Base-by-base conservation (phyloP, 2,888 invertebrate species). In the Apotomis betuletana region DNA sequence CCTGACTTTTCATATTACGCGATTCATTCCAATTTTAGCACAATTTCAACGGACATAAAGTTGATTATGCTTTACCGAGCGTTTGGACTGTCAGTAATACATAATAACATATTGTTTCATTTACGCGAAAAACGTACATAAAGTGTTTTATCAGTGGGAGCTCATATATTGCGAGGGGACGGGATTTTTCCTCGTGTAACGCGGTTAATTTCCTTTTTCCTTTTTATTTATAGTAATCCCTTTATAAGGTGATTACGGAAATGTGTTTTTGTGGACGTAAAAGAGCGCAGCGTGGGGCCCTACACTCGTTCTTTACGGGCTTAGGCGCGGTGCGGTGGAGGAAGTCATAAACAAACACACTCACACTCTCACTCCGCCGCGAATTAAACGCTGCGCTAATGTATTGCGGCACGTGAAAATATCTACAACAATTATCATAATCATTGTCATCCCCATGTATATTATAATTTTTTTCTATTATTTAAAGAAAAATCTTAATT, bases 221-320 rank as follows among this genome's bases (percentile, higher is more conserved):
- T 93, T 87, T 92, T 92, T 93, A 93, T 93, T 93, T 93, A 92
- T 92, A 92, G 93, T 93, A 93, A 93, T 93, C 92, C 91, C 92
- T 92, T 92, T 92, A 92, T 93, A 93, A 92, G 93, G 92, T 93
- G 92, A 92, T 93, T 93, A 93, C 92, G 88, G 91, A 91, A 92
- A 93, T 93, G 92, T 92, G 91, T 93, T 93, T 90, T 92, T 90
- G 90, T 88, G 91, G 89, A 91, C 89, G 91, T 91, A 90, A 92
- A 91, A 92, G 90, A 91, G 88, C 92, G 87, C 92, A 88, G 90
- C 89, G 84, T 87, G 92, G 91, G 90, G 90, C 79, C 83, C 79
- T 76, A 79, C 83, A 83, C 81, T 74, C 77, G 79, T 82, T 84
- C 83, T 84, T 86, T 87, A 81, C 81, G 79, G 81, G 83, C 83